Evolutionary conservation across 2,797 vertebrate species (phyloP).

Genomic region (Chloroceryle inda): DNA sequence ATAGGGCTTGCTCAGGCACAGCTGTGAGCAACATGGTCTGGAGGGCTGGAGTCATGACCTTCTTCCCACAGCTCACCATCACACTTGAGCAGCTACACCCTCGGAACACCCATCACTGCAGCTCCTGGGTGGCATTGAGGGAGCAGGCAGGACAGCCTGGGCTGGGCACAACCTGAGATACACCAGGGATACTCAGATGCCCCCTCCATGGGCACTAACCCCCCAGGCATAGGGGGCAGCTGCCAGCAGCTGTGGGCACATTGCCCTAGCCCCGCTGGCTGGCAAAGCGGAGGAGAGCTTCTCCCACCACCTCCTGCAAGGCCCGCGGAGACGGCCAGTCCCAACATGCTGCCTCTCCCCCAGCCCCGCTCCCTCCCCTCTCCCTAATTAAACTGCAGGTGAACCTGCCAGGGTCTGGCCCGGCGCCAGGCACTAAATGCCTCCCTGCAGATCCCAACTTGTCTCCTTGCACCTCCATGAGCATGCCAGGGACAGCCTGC

Average conservation of each 20-base stretch:
- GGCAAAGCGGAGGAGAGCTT: background rate
- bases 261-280: background rate
- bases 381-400: slow-evolving; percentile 86
- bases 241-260: background rate
- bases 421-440: slow-evolving; percentile 65
- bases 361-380: slow-evolving; percentile 72
- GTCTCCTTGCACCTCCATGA: slow-evolving; percentile 55
- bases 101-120: background rate
- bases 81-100: accelerated
- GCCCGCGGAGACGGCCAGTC: slow-evolving; percentile 27
- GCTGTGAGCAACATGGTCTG: background rate
- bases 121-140: background rate
- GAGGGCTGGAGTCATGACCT: background rate
- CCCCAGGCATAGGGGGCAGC: background rate
- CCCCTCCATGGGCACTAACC: background rate
- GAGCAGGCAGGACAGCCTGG: background rate
- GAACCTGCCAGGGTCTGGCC: slow-evolving; percentile 84
- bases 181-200: background rate
- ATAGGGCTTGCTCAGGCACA: background rate
- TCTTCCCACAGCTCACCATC: background rate
- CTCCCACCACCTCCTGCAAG: background rate
- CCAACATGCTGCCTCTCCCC: slow-evolving; percentile 62
- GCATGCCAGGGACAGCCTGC: slow-evolving; percentile 43
- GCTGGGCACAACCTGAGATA: background rate
- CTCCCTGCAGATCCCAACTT: slow-evolving; percentile 78